Evolutionary conservation across 1,140 invertebrate species (phyloP), one percentile per base, ranked within the genome.

Genomic region (Trachelipus rathkii): DNA sequence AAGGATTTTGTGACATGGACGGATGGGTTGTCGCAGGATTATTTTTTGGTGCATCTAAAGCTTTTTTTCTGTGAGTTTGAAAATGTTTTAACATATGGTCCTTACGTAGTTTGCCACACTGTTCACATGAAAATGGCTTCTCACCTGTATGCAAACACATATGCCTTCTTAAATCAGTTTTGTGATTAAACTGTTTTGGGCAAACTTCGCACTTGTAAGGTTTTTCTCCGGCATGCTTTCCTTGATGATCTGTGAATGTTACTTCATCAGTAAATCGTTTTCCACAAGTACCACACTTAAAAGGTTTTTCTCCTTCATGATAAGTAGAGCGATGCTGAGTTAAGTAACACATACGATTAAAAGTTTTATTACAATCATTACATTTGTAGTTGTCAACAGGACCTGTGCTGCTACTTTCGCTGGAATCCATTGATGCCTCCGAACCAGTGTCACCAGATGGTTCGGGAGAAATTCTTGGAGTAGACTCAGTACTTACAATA

Each of bases 81-180:
- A 89, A 87, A 85, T 97, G 95, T 85, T 97, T 97, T 75, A 93
- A 89, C 92, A 97, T 93, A 85, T 97, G 95, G 85, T 97, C 95
- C 84, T 95, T 95, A 72, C 95, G 89, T 79, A 94, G 92, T 85
- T 96, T 97, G 68, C 89, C 89, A 84, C 94, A 96, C 46, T 88
- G 88, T 74, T 89, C 87, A 86, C 94, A 96, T 70, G 89, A 86
- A 84, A 91, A 95, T 13, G 94, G 93, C 83, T 93, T 93, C 79
- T 90, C 87, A 0, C 88, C 87, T 1, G 87, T 86, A 84, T 96
- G 94, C 67, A 94, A 89, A 82, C 93, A 93, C 86, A 92, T 90
- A 84, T 97, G 95, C 66, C 95, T 88, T 21, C 93, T 89, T 79
- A 96, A 86, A 84, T 97, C 95, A 44, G 95, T 95, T 85, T 96